phyloP scores from a whole-genome alignment of 2,113 vertebrate species.

The Upupa epops region DNA sequence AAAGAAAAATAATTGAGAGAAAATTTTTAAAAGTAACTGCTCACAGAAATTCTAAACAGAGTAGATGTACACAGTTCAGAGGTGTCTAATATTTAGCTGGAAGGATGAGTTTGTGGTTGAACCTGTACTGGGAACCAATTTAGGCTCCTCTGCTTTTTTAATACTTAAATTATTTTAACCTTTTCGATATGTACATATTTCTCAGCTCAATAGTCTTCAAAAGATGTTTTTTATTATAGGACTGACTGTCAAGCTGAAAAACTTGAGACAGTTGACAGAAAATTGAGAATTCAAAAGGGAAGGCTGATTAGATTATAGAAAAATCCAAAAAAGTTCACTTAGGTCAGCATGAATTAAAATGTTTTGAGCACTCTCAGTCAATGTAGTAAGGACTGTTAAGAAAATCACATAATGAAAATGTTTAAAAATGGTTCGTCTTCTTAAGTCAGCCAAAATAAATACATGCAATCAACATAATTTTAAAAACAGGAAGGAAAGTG shows the following conservation, averaged over 20 bases:
- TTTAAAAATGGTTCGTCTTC: background rate
- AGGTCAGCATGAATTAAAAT: background rate
- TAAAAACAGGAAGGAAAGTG: background rate
- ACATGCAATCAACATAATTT: background rate
- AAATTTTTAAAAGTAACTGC: background rate
- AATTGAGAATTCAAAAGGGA: background rate
- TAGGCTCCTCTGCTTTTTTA: background rate
- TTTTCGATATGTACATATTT: background rate
- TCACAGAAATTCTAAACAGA: background rate
- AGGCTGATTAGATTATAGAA: background rate
- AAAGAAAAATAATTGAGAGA: background rate
- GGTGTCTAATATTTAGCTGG: accelerated
- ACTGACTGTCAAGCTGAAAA: background rate
- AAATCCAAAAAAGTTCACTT: background rate
- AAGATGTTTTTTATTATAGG: background rate
- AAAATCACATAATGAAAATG: background rate
- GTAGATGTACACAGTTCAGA: background rate
- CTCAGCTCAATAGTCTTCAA: background rate
- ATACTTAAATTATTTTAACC: background rate
- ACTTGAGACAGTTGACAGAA: background rate
- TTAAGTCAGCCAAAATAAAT: background rate
- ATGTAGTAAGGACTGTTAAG: background rate
- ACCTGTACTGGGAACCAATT: background rate
- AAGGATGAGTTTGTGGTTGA: background rate
- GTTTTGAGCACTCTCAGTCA: background rate